These are phyloP conservation scores for Taenioides sp. DNA, from an alignment of 2,797 vertebrate genomes.

Conservation along the genomic window DNA sequence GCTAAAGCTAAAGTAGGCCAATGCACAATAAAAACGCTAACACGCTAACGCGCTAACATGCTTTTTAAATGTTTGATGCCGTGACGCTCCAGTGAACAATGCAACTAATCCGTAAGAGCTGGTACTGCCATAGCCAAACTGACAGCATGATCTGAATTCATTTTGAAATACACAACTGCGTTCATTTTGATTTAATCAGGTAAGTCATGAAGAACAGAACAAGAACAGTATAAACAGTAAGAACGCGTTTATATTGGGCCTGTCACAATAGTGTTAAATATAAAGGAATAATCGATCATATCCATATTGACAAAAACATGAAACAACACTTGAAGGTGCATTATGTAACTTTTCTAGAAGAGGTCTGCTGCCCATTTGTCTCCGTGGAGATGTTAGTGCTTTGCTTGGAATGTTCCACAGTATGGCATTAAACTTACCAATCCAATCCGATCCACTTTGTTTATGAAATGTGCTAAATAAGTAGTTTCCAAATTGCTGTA, in stretches of 20 bases:
- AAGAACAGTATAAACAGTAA: background rate
- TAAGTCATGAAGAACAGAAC: background rate
- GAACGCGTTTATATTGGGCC: background rate
- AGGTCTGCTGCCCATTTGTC: too few relatives aligned
- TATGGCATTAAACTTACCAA: too few relatives aligned
- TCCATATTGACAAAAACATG: too few relatives aligned
- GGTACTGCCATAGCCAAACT: background rate
- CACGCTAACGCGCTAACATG: background rate
- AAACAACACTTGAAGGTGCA: too few relatives aligned
- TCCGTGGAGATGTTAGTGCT: too few relatives aligned
- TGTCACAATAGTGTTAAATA: too few relatives aligned
- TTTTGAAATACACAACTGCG: background rate
- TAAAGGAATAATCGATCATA: too few relatives aligned
- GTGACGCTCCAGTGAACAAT: conserved; percentile 37
- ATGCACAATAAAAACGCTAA: conserved; percentile 10
- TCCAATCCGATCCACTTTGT: too few relatives aligned
- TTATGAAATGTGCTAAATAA: too few relatives aligned
- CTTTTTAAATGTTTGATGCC: conserved; percentile 6
- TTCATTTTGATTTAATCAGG: background rate
- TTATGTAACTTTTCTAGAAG: too few relatives aligned
- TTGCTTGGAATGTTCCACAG: too few relatives aligned
- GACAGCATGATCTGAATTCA: conserved; percentile 36
- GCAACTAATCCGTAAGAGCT: conserved; percentile 3
- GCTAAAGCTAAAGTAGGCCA: conserved; percentile 31
- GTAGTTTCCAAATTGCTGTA: too few relatives aligned